Conservation (phyloP, 2,113 vertebrate species). For the Verasper variegatus region DNA sequence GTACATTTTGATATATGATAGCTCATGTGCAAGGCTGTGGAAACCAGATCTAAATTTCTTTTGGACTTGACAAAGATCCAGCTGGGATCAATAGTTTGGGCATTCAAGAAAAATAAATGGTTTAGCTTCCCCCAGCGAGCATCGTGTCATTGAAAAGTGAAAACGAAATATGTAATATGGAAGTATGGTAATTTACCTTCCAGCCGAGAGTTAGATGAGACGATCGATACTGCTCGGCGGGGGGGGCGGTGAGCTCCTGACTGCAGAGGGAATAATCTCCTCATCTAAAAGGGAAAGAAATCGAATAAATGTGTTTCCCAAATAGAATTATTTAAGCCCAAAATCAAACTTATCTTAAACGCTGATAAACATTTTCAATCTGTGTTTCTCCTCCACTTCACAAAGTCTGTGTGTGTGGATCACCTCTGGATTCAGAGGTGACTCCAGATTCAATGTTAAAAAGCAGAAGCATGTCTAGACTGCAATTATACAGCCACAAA, state of each 20-base stretch:
- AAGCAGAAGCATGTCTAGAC: slow-evolving; percentile 71
- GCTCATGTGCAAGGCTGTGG: too few species aligned
- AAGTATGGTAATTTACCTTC: background rate
- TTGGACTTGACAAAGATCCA: background rate
- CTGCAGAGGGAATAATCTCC: background rate
- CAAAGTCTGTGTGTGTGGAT: slow-evolving; percentile 14
- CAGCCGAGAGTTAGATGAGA: background rate
- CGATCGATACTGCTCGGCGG: background rate
- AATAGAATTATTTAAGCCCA: background rate
- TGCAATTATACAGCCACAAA: slow-evolving; percentile 73
- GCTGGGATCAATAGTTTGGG: too few species aligned
- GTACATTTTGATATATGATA: background rate
- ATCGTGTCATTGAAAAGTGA: background rate
- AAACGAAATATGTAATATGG: background rate
- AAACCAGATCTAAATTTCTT: too few species aligned
- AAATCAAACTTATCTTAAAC: background rate
- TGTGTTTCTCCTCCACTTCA: slow-evolving; percentile 18
- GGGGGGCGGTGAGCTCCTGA: background rate
- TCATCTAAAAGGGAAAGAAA: background rate
- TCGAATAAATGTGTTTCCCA: background rate
- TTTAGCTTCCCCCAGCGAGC: too few species aligned
- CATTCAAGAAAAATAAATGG: too few species aligned
- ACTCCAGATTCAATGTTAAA: slow-evolving; percentile 56
- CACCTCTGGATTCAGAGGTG: slow-evolving; percentile 52
- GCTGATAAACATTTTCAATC: background rate